A percentile compares a stretch with the other conserved stretches of the same genome.
phyloP scores from a whole-genome alignment of 2,113 vertebrate genomes.

The Neofelis nebulosa region DNA sequence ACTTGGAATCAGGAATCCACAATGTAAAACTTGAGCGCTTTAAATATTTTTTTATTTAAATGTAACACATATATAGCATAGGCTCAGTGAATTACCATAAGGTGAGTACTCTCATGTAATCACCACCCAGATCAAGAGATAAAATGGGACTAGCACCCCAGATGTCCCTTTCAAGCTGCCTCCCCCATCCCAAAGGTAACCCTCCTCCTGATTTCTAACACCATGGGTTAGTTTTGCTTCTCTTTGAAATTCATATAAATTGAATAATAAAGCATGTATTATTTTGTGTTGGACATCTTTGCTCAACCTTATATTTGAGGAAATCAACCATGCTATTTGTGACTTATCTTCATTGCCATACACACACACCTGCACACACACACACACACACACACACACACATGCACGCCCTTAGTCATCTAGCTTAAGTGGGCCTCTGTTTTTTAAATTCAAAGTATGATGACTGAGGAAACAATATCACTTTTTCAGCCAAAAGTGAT shows the following conservation, averaged over 20 bases:
- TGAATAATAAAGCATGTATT: neutral
- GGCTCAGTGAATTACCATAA: neutral
- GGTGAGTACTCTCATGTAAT: neutral
- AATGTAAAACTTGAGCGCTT: neutral
- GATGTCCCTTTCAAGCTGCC: neutral
- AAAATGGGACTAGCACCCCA: neutral
- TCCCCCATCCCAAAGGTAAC: neutral
- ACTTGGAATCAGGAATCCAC: neutral
- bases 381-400: neutral
- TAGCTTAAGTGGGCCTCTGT: neutral
- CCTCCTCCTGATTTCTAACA: neutral
- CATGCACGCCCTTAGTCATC: neutral
- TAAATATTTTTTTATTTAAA: neutral
- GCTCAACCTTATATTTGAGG: neutral
- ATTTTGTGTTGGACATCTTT: neutral
- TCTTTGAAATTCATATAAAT: neutral
- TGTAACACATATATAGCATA: neutral
- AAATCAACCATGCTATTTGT: neutral
- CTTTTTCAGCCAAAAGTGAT: neutral
- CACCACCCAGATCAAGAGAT: neutral
- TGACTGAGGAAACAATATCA: neutral
- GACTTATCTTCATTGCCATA: neutral
- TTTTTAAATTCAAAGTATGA: conserved; percentile 43
- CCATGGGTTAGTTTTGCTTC: neutral
- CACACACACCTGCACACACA: neutral